Conservation (phyloP, 2,797 vertebrate species). For the Pipistrellus nathusii region DNA sequence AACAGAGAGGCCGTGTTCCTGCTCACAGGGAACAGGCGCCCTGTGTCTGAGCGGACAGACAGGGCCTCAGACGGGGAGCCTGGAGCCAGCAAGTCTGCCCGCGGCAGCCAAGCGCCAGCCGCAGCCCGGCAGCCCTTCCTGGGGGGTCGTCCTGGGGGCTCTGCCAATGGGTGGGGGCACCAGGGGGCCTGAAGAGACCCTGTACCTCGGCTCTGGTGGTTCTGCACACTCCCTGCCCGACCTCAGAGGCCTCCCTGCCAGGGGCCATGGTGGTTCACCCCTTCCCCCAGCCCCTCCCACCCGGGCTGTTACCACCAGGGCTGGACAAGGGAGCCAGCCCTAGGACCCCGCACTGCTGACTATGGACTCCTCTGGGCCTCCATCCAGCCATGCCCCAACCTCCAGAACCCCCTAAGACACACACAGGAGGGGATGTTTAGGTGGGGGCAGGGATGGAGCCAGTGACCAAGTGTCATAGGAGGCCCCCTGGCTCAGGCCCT, state of each 20-base stretch:
- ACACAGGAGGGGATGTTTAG: too few relatives aligned
- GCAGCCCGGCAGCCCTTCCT: neutral
- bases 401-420: neutral
- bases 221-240: neutral
- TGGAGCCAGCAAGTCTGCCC: constrained; percentile 75
- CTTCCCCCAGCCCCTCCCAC: neutral
- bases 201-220: neutral
- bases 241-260: neutral
- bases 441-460: neutral
- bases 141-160: neutral
- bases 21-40: constrained; percentile 61
- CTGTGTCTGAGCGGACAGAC: constrained; percentile 71
- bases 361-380: neutral
- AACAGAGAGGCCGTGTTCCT: constrained; percentile 73
- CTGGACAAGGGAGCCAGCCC: too few relatives aligned
- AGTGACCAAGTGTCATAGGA: neutral
- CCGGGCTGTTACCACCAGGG: neutral
- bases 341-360: neutral
- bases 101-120: neutral
- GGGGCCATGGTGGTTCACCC: neutral
- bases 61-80: constrained; percentile 23
- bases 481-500: neutral
- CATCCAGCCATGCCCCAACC: too few relatives aligned
- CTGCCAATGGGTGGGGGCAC: neutral
- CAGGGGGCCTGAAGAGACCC: neutral